A percentile compares a stretch with the other conserved stretches of the same genome.
phyloP scores from a whole-genome alignment of 2,113 vertebrate genomes.

The Tyto alba region DNA sequence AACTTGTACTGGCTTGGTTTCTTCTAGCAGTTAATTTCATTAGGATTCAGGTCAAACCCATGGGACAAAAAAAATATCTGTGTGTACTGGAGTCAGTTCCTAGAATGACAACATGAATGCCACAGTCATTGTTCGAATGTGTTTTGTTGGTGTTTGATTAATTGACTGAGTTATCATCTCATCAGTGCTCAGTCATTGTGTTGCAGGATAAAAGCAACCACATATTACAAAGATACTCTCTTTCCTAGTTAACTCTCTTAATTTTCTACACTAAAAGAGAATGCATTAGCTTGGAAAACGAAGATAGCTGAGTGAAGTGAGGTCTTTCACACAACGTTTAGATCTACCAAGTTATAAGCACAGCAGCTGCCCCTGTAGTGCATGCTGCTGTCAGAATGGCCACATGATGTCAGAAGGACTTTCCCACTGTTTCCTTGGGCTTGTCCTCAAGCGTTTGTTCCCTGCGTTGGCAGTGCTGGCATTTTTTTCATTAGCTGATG shows the following conservation, averaged over 20 bases:
- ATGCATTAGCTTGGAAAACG: not conserved
- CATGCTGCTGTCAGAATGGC: not conserved
- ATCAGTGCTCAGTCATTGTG: not conserved
- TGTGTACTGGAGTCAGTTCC: not conserved
- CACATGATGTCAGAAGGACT: not conserved
- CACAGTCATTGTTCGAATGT: not conserved
- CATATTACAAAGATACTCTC: not conserved
- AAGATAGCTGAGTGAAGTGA: not conserved
- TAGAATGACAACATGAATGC: not conserved
- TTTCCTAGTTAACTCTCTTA: not conserved
- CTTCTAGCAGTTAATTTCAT: not conserved
- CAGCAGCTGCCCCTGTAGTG: not conserved
- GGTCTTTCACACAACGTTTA: not conserved
- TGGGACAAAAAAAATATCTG: not conserved
- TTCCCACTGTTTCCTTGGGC: not conserved
- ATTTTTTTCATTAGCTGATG: not conserved
- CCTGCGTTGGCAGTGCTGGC: not conserved
- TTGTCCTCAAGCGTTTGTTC: not conserved
- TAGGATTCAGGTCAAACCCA: constrained; percentile 5
- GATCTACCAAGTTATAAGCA: not conserved
- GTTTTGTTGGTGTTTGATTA: constrained; percentile 45
- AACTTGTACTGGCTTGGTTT: not conserved
- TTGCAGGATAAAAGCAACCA: not conserved
- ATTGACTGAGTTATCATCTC: not conserved
- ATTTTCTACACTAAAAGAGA: not conserved